Base-by-base conservation (phyloP, 1,140 invertebrate species). In the Argopecten irradians region DNA sequence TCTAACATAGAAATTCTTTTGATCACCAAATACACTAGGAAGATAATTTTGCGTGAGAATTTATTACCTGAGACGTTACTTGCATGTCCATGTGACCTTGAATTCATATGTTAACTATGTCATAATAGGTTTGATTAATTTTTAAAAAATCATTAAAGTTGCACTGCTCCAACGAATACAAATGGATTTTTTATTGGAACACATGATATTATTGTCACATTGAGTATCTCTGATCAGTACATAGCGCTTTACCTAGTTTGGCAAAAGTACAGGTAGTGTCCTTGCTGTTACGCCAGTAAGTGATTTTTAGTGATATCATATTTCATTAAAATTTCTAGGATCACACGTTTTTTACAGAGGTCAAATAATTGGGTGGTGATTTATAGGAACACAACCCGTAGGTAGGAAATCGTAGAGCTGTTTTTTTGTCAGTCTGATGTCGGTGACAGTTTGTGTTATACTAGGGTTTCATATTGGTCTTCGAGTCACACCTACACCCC, bases 1-100 rank as follows among this genome's bases (percentile, higher is more conserved):
- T 46, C 43, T 46, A 46, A 11, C 14, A 2, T 46, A 46, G 13
- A 46, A 14, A 46, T 46, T 11, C 43, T 46, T 46, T 46, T 46
- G 43, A 14, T 46, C 43, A 46, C n/a, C 55, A 71, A 71, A n/a
- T 71, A 71, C 28, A 3, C 43, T 71, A 28, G 1, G 55, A 71
- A 71, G 55, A 71, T 71, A 71, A 71, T 71, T 55, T 71, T 71
- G 55, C 55, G 55, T 71, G 55, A 71, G 55, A 71, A 71, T 28
- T 28, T 28, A 71, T 28, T 71, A 71, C 55, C 22, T 71, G 55
- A n/a, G 55, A n/a, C 5, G 16, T 7, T 16, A 28, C 7, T 46
- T 46, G 14, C 43, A 19, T 71, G 55, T 71, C 16, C 55, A 28
- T 2, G 22, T 71, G 55, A 1, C 55, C 55, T 71, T 71, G 55